Evolutionary conservation across 1,140 invertebrate genomes (phyloP).

Genomic region (Radopholus similis): DNA sequence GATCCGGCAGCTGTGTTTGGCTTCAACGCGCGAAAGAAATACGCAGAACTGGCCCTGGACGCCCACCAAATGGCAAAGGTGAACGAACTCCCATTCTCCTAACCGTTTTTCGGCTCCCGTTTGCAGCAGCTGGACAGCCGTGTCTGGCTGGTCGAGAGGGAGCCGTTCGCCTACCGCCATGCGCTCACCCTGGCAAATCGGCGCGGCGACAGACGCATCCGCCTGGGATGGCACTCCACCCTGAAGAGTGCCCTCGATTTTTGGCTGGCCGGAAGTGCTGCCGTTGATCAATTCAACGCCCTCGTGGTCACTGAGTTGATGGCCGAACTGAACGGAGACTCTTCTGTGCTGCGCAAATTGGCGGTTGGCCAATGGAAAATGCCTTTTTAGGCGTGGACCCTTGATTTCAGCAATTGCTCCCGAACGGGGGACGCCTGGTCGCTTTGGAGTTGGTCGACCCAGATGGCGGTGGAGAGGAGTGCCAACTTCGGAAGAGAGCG

Average conservation of each 20-base stretch:
- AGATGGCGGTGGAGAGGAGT: no score
- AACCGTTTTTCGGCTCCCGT: conserved; percentile 28
- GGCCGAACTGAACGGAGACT: not conserved
- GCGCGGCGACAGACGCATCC: conserved; percentile 30
- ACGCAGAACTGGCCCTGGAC: conserved; percentile 40
- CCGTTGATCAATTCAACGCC: conserved; percentile 39
- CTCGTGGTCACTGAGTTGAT: conserved; percentile 51
- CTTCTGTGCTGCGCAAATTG: not conserved
- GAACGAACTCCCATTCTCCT: not conserved
- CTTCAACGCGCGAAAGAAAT: conserved; percentile 35
- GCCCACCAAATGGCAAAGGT: conserved; percentile 45
- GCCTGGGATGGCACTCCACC: conserved; percentile 30
- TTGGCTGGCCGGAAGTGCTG: conserved; percentile 29
- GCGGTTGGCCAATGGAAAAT: not conserved
- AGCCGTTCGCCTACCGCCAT: conserved; percentile 48
- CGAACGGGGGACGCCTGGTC: not conserved
- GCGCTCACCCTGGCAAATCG: conserved; percentile 51
- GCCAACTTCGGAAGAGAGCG: no score
- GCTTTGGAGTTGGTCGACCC: not conserved
- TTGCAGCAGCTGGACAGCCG: conserved; percentile 35
- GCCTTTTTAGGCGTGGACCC: not conserved
- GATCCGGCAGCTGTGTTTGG: conserved; percentile 26
- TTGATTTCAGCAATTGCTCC: not conserved
- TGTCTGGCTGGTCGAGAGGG: conserved; percentile 52
- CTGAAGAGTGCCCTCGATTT: conserved; percentile 39